Evolutionary conservation across 37 sponge, comb jelly and placozoan genomes (phyloP).

Genomic region (Hexactinellida sp.): DNA sequence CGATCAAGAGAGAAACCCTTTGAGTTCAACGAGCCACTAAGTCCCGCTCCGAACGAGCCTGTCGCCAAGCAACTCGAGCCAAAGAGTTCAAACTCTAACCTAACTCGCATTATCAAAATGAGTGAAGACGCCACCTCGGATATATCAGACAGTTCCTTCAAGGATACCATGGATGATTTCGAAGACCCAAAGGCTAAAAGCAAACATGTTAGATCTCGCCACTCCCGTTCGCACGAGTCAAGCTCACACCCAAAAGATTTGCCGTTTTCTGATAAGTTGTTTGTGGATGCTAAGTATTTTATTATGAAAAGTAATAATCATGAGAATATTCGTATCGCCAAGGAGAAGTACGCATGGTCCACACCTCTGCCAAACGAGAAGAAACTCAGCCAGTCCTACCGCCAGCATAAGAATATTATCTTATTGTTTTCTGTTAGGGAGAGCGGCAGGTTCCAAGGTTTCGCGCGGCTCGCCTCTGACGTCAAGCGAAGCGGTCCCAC

Average conservation of each 20-base stretch:
- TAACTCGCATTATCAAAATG: not conserved
- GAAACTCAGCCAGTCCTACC: conserved; percentile 74
- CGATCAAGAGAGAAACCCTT: not conserved
- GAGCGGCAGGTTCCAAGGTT: conserved; percentile 92
- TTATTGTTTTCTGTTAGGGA: conserved; percentile 87
- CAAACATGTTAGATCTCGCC: not conserved
- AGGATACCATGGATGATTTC: not conserved
- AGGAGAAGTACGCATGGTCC: conserved; percentile 77
- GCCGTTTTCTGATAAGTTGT: conserved; percentile 48
- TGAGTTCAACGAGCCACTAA: not conserved
- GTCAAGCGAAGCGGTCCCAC: conserved; percentile 44
- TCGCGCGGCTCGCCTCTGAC: conserved; percentile 55
- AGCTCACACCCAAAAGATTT: conserved; percentile 15
- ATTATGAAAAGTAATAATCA: conserved; percentile 95
- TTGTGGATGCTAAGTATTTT: conserved; percentile 81
- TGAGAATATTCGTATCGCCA: conserved; percentile 89
- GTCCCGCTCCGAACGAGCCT: not conserved
- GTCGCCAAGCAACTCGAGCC: not conserved
- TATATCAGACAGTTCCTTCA: conserved; percentile 14
- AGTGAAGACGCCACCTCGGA: conserved; percentile 12
- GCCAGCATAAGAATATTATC: conserved; percentile 74
- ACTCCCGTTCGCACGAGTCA: not conserved
- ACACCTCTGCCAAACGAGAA: conserved; percentile 83
- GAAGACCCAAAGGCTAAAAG: not conserved
- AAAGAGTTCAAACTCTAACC: not conserved